Base-by-base conservation (phyloP, 2,113 vertebrate species). In the Chaetodon trifascialis region DNA sequence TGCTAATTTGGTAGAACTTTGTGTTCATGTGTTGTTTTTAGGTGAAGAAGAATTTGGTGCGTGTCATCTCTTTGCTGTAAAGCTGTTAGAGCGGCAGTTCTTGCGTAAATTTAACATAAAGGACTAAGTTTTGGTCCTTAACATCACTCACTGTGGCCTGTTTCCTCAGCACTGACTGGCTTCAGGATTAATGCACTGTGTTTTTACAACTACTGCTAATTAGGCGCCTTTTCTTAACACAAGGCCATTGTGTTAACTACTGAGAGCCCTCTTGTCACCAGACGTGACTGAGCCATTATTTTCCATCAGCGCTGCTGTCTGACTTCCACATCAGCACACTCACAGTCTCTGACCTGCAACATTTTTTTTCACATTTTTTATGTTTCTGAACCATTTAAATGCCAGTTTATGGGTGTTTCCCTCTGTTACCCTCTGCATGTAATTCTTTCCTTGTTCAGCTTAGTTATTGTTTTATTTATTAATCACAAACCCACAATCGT, bases 271-370 rank as follows among this genome's bases (percentile, higher is more conserved):
- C 25, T 14, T 10, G 11, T 38, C 11, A 73, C 44, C 19, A 38
- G 19, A n/a, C 36, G 25, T 38, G 71, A 62, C 30, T 40, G 59
- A 52, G 72, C 46, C 25, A 58, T 63, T 34, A 63, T 25, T 74
- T 63, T 25, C 58, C 72, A 51, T 63, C 46, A 74, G 56, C 2
- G 11, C 30, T 62, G 30, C 58, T 62, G 25, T 40, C 59, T 63
- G 34, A 52, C 59, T 52, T 38, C 55, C 30, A 30, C 30, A 30
- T 30, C 30, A 30, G 30, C 30, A 30, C 30, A 30, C 34, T 11
- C 42, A 58, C 54, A 58, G 70, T 46, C 54, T 36, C 40, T 30
- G 38, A 56, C 38, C 54, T 56, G 70, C 15, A 34, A 7, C 38
- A 40, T 4, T 30, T 30, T 30, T 30, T 5, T 23, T 55, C n/a